Percentiles rank a stretch among this genome's conserved stretches.
Conservation (phyloP, 2,888 invertebrate species). For the Mythimna loreyi region DNA sequence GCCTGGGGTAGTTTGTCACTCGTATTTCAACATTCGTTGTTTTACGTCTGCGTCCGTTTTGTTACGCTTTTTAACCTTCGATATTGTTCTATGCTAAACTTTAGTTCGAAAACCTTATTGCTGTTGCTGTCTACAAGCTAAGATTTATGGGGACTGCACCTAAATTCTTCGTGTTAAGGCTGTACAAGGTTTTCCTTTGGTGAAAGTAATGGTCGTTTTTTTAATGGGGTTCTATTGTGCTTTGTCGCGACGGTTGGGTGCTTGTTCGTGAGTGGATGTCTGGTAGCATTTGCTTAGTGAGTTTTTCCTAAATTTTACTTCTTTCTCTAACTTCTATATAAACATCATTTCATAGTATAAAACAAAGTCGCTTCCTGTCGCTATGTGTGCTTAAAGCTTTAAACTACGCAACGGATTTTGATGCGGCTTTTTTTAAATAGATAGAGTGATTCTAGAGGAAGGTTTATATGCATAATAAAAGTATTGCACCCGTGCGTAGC, state of each 20-base stretch:
- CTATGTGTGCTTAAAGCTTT: too few relatives aligned
- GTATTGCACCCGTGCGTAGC: too few relatives aligned
- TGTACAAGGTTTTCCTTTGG: slow-evolving; percentile 1
- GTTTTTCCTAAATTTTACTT: background rate
- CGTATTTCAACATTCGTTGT: slow-evolving; percentile 69
- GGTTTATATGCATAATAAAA: too few relatives aligned
- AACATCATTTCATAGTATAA: too few relatives aligned
- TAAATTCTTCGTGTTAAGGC: slow-evolving; percentile 19
- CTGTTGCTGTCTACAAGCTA: slow-evolving; percentile 39
- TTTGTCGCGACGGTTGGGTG: background rate
- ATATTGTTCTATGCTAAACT: slow-evolving; percentile 67
- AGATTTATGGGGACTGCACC: slow-evolving; percentile 48
- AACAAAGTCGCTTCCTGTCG: too few relatives aligned
- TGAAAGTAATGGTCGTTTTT: slow-evolving; percentile 8
- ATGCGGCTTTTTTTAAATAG: too few relatives aligned
- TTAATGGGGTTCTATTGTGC: slow-evolving; percentile 18
- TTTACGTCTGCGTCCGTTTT: slow-evolving; percentile 73
- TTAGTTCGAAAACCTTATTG: slow-evolving; percentile 43
- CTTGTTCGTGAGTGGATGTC: background rate
- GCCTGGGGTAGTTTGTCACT: slow-evolving; percentile 76
- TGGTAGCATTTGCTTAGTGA: background rate
- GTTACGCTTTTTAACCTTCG: slow-evolving; percentile 70
- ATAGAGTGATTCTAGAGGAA: too few relatives aligned
- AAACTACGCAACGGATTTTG: too few relatives aligned
- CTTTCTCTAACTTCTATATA: too few relatives aligned